Evolutionary conservation across 2,797 vertebrate genomes (phyloP), one percentile per base, ranked within the genome.

Genomic region (Takifugu ocellatus): DNA sequence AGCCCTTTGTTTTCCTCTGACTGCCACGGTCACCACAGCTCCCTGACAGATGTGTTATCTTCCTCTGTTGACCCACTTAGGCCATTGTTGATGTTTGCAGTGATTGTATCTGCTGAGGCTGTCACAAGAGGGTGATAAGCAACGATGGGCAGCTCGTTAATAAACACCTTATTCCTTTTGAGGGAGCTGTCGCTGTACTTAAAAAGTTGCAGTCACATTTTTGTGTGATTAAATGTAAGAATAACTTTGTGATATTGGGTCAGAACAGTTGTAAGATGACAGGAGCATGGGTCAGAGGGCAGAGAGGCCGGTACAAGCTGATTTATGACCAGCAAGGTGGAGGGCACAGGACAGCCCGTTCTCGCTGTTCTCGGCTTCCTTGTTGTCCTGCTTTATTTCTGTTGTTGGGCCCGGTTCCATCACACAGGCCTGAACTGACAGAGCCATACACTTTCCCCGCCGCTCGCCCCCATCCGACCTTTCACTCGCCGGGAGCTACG

Each of bases 401-500:
- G 82, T 87, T 46, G 16, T 46, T 21, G 2, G 16, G 16, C 6
- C 16, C 9, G 6, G 16, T 46, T 21, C 36, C 12, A 39, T 88
- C 78, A 82, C 52, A 70, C 75, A 75, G 84, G 84, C 84, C 81
- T 75, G 57, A 74, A 75, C 66, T 71, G 66, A 83, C 75, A 81
- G 59, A 78, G 74, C 61, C 72, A 83, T 72, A 70, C 68, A 67
- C 48, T 24, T 51, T 68, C 64, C 12, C 51, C 42, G 46, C 11
- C 21, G 50, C 51, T 42, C 10, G 27, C 60, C 63, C 45, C 46
- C 57, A n/a, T 8, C 49, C 24, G 45, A 55, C 50, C 54, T 25
- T 25, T 51, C 78, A 84, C 84, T 85, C 84, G 70, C 78, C 89
- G 85, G 83, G 82, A 89, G 80, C 75, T 86, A 79, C 85, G 85